These are phyloP conservation scores for Drosophila cardini DNA, from an alignment of 1,140 invertebrate genomes.

Conservation along the genomic window DNA sequence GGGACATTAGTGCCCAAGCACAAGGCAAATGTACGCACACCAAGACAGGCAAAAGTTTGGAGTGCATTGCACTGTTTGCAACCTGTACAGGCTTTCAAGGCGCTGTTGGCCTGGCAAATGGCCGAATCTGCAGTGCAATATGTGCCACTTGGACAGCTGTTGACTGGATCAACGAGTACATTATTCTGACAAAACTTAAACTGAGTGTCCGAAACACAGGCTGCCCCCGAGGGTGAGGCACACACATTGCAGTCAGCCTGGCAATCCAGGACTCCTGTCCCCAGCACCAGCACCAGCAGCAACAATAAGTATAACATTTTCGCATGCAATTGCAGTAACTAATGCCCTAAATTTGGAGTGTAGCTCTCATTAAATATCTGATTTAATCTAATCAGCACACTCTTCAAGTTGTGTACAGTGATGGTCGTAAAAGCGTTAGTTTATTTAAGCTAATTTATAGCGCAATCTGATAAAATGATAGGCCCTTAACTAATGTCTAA, in stretches of 20 bases:
- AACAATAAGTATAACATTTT: conserved; percentile 45
- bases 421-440: conserved; percentile 2
- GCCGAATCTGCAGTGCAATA: neutral
- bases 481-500: neutral
- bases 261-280: conserved; percentile 29
- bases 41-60: conserved; percentile 6
- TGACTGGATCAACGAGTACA: neutral
- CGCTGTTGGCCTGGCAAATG: neutral
- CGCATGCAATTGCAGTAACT: conserved; percentile 9
- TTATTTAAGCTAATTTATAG: neutral
- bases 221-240: neutral
- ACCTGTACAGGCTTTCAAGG: neutral
- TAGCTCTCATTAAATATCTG: neutral
- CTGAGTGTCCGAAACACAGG: conserved; percentile 48
- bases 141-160: neutral
- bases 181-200: conserved; percentile 40
- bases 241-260: conserved; percentile 48
- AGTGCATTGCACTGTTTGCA: neutral
- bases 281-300: conserved; percentile 40
- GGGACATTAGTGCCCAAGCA: neutral
- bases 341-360: conserved; percentile 18
- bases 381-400: neutral
- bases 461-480: neutral
- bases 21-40: conserved; percentile 17
- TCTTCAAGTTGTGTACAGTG: neutral